phyloP scores from a whole-genome alignment of 2,113 vertebrate genomes.

The Polyodon spathula region DNA sequence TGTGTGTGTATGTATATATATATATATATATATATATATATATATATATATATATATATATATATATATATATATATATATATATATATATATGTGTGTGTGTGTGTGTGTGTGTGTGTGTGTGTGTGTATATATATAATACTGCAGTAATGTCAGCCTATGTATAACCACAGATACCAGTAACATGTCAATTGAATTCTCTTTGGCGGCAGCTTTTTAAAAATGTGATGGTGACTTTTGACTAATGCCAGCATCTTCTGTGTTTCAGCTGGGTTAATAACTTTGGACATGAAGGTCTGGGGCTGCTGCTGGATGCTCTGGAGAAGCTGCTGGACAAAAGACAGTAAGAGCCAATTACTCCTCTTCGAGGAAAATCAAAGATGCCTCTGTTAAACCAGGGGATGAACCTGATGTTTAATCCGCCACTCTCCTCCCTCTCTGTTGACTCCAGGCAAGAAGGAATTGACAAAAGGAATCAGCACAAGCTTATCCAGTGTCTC shows the following conservation, averaged over 20 bases:
- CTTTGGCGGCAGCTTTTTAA: too few relatives aligned
- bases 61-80: too few relatives aligned
- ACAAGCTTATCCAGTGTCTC: slow-evolving; percentile 96
- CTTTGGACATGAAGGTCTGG: slow-evolving; percentile 94
- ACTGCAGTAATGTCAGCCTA: too few relatives aligned
- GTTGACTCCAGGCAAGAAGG: slow-evolving; percentile 72
- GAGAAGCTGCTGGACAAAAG: slow-evolving; percentile 93
- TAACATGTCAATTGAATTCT: too few relatives aligned
- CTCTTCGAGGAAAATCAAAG: not conserved
- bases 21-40: too few relatives aligned
- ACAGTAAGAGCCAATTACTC: slow-evolving; percentile 65
- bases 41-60: too few relatives aligned
- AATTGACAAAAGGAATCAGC: slow-evolving; percentile 92
- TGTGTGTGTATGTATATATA: too few relatives aligned
- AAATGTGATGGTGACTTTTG: too few relatives aligned
- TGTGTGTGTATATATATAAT: too few relatives aligned
- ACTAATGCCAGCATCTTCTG: slow-evolving; percentile 14
- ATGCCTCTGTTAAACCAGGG: not conserved
- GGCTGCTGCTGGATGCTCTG: slow-evolving; percentile 79
- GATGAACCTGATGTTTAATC: not conserved
- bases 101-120: too few relatives aligned
- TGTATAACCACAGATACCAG: too few relatives aligned
- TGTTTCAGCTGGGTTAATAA: slow-evolving; percentile 90
- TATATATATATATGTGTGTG: too few relatives aligned
- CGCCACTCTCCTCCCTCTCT: not conserved